Evolutionary conservation across 2,888 invertebrate genomes (phyloP).

Genomic region (Melinaea menophilus): DNA sequence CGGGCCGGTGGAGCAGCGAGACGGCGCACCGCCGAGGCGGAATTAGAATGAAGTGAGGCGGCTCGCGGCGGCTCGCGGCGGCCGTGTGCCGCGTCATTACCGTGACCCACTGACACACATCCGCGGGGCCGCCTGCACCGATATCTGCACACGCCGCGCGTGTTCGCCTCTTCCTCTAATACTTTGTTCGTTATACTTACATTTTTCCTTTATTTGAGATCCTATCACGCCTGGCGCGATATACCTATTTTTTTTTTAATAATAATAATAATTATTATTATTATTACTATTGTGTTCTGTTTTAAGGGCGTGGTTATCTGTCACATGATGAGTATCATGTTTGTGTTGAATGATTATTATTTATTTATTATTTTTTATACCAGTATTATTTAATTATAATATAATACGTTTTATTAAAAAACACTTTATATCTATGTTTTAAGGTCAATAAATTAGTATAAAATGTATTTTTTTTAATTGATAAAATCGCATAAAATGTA

Average conservation of each 20-base stretch:
- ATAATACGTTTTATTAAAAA: too few relatives aligned
- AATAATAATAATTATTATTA: too few relatives aligned
- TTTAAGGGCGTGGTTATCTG: too few relatives aligned
- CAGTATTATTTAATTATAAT: too few relatives aligned
- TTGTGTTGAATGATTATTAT: too few relatives aligned
- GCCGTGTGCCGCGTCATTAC: constrained; percentile 78
- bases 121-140: constrained; percentile 78
- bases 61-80: constrained; percentile 57
- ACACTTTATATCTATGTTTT: too few relatives aligned
- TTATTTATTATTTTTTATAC: too few relatives aligned
- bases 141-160: constrained; percentile 49
- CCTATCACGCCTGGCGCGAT: neutral
- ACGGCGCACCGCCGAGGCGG: constrained; percentile 70
- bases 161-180: constrained; percentile 44
- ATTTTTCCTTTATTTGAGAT: constrained; percentile 1
- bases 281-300: too few relatives aligned
- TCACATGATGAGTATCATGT: too few relatives aligned
- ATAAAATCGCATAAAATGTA: neutral
- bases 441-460: too few relatives aligned
- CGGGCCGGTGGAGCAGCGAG: neutral
- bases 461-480: too few relatives aligned
- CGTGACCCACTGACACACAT: constrained; percentile 85
- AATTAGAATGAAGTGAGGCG: constrained; percentile 73
- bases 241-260: too few relatives aligned
- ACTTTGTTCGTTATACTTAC: constrained; percentile 41